These are phyloP conservation scores for Garrulus glandarius DNA, from an alignment of 2,797 vertebrate species.

Conservation along the genomic window DNA sequence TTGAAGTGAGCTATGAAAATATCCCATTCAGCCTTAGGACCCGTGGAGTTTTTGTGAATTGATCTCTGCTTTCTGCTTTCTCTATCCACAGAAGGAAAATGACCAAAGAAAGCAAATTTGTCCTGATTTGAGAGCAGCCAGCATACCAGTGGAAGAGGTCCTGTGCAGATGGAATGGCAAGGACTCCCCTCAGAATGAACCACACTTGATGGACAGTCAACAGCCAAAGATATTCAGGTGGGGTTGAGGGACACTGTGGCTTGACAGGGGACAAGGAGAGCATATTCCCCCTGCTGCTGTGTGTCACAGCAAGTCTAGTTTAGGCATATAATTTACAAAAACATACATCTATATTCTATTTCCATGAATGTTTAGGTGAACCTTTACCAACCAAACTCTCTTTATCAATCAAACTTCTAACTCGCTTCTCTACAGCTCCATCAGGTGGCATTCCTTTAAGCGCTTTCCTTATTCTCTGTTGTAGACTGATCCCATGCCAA, in stretches of 20 bases:
- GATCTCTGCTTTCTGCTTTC: neutral
- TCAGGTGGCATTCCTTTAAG: neutral
- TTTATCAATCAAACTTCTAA: neutral
- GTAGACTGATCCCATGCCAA: neutral
- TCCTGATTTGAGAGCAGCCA: neutral
- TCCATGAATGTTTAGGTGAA: neutral
- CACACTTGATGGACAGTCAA: neutral
- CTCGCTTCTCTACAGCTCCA: neutral
- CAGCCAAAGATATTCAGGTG: neutral
- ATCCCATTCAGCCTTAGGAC: neutral
- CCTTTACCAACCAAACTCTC: neutral
- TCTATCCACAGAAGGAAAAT: neutral
- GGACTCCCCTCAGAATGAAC: neutral
- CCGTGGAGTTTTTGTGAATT: neutral
- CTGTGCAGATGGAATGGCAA: neutral
- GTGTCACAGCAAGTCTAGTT: neutral
- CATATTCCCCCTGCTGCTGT: neutral
- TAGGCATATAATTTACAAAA: neutral
- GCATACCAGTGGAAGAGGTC: neutral
- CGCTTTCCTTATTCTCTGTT: neutral
- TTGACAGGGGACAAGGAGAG: neutral
- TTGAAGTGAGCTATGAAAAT: neutral
- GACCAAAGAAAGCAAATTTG: neutral
- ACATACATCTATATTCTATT: neutral
- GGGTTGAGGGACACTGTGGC: neutral